Evolutionary conservation across 2,113 vertebrate species (phyloP).

Genomic region (Mesoclemmys tuberculata): DNA sequence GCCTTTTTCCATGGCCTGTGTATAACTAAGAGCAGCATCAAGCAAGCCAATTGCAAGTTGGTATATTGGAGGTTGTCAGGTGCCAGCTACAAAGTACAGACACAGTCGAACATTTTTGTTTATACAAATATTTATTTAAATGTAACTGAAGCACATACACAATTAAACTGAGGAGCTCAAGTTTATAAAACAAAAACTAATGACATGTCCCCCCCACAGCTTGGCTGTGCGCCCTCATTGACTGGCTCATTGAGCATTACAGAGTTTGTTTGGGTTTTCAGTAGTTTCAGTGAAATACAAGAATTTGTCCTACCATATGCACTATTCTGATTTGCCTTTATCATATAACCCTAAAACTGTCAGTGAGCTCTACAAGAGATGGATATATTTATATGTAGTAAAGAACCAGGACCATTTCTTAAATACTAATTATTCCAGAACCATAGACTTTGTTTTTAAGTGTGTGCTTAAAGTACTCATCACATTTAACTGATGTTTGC

Average conservation of each 20-base stretch:
- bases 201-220: constrained; percentile 34
- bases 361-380: neutral
- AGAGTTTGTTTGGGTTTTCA: constrained; percentile 60
- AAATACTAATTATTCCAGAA: neutral
- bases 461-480: accelerated
- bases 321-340: neutral
- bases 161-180: constrained; percentile 51
- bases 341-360: constrained; percentile 19
- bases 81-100: neutral
- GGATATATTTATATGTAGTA: constrained; percentile 28
- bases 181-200: constrained; percentile 62
- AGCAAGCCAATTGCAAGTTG: neutral
- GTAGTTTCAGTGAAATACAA: constrained; percentile 45
- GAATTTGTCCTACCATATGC: constrained; percentile 1
- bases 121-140: constrained; percentile 25
- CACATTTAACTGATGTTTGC: neutral
- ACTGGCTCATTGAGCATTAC: constrained; percentile 27
- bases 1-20: neutral
- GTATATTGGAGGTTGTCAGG: neutral
- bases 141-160: constrained; percentile 29
- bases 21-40: accelerated
- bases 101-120: neutral
- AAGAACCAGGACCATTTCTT: neutral
- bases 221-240: constrained; percentile 69
- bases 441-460: neutral